Evolutionary conservation across 2,113 vertebrate genomes (phyloP).

Genomic region (Tupaia chinensis): DNA sequence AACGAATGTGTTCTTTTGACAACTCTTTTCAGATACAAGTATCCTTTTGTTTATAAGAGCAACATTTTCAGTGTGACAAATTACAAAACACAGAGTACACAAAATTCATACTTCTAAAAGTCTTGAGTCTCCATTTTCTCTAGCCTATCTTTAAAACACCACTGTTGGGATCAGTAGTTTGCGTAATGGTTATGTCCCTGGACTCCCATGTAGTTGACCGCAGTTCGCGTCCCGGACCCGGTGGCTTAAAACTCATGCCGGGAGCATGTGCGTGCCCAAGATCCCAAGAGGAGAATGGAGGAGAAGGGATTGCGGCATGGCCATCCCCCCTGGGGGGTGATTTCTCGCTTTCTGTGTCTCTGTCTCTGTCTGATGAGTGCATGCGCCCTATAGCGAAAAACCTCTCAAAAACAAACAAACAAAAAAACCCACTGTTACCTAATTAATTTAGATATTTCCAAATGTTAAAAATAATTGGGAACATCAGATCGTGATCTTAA

Average conservation of each 20-base stretch:
- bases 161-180: too few species aligned
- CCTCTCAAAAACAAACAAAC: background rate
- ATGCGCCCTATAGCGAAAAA: too few species aligned
- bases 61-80: background rate
- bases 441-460: slow-evolving; percentile 11
- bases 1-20: slow-evolving; percentile 2
- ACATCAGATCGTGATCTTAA: slow-evolving; percentile 22
- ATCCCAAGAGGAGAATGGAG: too few species aligned
- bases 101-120: slow-evolving; percentile 1
- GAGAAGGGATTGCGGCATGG: too few species aligned
- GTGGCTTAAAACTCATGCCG: too few species aligned
- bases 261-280: too few species aligned
- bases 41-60: background rate
- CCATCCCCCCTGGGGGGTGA: too few species aligned
- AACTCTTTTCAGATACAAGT: background rate
- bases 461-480: background rate
- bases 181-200: too few species aligned
- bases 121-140: background rate
- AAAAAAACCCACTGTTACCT: background rate
- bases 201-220: too few species aligned
- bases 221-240: too few species aligned
- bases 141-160: background rate
- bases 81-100: background rate
- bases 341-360: too few species aligned
- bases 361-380: too few species aligned